These are phyloP conservation scores for Pseudeuparius sepicola DNA, from an alignment of 2,888 invertebrate genomes.

Conservation along the genomic window DNA sequence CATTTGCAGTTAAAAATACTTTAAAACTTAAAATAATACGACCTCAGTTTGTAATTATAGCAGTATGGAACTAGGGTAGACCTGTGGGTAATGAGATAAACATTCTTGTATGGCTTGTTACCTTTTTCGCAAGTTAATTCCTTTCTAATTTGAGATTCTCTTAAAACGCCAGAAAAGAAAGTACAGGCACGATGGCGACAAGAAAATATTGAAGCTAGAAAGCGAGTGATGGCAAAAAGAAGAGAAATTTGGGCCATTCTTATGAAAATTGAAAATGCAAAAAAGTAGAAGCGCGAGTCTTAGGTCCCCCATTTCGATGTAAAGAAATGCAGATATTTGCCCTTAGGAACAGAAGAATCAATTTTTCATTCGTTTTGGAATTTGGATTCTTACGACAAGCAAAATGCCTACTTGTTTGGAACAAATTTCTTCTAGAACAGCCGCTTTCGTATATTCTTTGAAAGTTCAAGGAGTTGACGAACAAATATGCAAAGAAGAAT, in stretches of 20 bases:
- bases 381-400: slow-evolving; percentile 12
- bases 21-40: too few species aligned
- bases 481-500: slow-evolving; percentile 7
- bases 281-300: slow-evolving; percentile 1
- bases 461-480: not conserved
- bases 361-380: slow-evolving; percentile 18
- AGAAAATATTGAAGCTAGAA: slow-evolving; percentile 1
- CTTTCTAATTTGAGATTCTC: too few species aligned
- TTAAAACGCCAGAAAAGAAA: slow-evolving; percentile 5
- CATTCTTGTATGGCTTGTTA: too few species aligned
- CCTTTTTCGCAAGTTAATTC: too few species aligned
- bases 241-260: slow-evolving; percentile 4
- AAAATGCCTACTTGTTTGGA: slow-evolving; percentile 16
- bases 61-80: too few species aligned
- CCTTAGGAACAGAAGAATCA: slow-evolving; percentile 10
- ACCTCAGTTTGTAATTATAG: too few species aligned
- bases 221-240: not conserved
- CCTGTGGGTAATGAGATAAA: too few species aligned
- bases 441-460: too few species aligned
- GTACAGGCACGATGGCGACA: not conserved
- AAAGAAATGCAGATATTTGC: slow-evolving; percentile 4
- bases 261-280: slow-evolving; percentile 3
- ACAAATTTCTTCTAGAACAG: too few species aligned
- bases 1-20: too few species aligned
- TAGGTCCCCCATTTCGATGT: not conserved